Conservation (phyloP, 1,140 invertebrate species). For the Drosophila sucinea region DNA sequence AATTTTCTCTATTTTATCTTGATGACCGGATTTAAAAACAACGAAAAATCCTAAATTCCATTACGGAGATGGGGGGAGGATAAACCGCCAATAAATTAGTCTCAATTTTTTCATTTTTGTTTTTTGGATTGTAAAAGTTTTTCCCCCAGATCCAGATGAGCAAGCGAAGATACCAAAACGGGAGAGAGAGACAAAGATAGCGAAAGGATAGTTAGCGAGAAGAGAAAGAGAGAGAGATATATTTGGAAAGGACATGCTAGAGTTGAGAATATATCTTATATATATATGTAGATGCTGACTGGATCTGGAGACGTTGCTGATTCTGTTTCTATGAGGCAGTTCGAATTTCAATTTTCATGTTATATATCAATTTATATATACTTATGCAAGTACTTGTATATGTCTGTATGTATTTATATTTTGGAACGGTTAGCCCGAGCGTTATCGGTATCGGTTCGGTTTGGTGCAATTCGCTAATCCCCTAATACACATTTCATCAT, state of each 20-base stretch:
- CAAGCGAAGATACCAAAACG: neutral
- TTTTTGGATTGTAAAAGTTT: slow-evolving; percentile 9
- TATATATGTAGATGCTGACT: neutral
- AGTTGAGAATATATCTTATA: neutral
- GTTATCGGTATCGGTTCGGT: slow-evolving; percentile 29
- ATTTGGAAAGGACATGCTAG: neutral
- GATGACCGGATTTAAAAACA: slow-evolving; percentile 5
- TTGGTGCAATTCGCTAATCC: slow-evolving; percentile 17
- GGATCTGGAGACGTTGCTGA: slow-evolving; percentile 2
- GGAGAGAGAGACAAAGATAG: neutral
- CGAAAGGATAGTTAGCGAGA: neutral
- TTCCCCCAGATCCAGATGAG: neutral
- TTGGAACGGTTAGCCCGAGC: slow-evolving; percentile 45
- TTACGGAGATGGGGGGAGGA: neutral
- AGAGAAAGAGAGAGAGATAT: neutral
- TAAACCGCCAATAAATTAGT: slow-evolving; percentile 11
- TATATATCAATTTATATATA: slow-evolving; percentile 18
- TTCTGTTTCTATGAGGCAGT: slow-evolving; percentile 11
- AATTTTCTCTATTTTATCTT: slow-evolving; percentile 1
- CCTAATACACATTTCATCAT: slow-evolving; percentile 24
- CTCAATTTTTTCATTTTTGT: neutral
- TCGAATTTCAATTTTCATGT: slow-evolving; percentile 13
- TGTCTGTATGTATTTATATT: slow-evolving; percentile 16
- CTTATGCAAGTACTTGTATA: slow-evolving; percentile 6
- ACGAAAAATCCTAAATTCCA: slow-evolving; percentile 3